Conservation (phyloP, 1,140 invertebrate genomes). For the Drosophila ambigua region DNA sequence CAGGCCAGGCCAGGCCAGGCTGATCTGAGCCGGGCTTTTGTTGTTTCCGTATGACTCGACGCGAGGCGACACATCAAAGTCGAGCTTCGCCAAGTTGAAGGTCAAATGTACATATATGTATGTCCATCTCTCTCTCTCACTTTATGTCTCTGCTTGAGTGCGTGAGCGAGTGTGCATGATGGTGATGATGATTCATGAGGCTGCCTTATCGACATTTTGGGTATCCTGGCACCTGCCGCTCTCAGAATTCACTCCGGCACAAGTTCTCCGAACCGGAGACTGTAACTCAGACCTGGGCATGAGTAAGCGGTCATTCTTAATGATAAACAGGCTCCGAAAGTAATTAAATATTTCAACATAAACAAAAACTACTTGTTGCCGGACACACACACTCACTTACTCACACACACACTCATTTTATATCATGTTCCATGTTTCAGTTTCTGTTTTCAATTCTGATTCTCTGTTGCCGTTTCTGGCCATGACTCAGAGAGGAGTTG, state of each 20-base stretch:
- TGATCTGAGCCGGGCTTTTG: slow-evolving; percentile 47
- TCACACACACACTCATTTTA: slow-evolving; percentile 38
- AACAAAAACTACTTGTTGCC: slow-evolving; percentile 76
- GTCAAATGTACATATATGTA: slow-evolving; percentile 44
- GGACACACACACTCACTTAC: slow-evolving; percentile 31
- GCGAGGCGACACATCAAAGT: slow-evolving; percentile 38
- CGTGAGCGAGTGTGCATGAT: no score
- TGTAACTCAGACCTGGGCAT: slow-evolving; percentile 30
- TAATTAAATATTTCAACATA: slow-evolving; percentile 74
- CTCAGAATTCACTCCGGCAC: slow-evolving; percentile 17
- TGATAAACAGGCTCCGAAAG: slow-evolving; percentile 56
- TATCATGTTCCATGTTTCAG: slow-evolving; percentile 62
- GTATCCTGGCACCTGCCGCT: slow-evolving; percentile 59
- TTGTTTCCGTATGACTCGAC: slow-evolving; percentile 76
- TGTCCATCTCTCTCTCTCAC: background rate
- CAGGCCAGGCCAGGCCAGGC: slow-evolving; percentile 41
- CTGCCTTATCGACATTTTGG: slow-evolving; percentile 45
- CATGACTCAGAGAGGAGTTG: slow-evolving; percentile 66
- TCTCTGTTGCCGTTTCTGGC: slow-evolving; percentile 40
- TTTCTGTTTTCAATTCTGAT: slow-evolving; percentile 23
- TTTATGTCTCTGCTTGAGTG: slow-evolving; percentile 14
- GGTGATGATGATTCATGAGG: slow-evolving; percentile 29
- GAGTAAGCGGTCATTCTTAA: slow-evolving; percentile 52
- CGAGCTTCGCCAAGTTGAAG: slow-evolving; percentile 71
- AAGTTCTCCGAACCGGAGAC: slow-evolving; percentile 1